These are phyloP conservation scores for Escarpia spicata DNA, from an alignment of 2,888 invertebrate species.

Conservation along the genomic window DNA sequence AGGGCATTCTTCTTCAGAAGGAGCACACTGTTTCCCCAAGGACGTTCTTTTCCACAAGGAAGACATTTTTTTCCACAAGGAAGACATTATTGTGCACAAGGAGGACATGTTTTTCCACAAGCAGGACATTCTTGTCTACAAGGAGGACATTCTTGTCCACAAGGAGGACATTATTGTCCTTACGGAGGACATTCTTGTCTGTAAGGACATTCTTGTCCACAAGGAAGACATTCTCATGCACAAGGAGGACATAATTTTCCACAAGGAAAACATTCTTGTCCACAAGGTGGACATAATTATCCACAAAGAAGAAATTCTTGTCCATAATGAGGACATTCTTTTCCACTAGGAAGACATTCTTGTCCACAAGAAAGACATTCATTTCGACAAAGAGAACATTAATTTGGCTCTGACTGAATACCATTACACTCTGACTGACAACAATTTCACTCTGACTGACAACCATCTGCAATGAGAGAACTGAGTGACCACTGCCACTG, in stretches of 20 bases:
- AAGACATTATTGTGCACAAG: too few relatives aligned
- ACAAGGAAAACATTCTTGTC: not conserved
- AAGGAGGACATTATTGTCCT: too few relatives aligned
- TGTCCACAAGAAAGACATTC: too few relatives aligned
- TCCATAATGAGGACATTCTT: too few relatives aligned
- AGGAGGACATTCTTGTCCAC: too few relatives aligned
- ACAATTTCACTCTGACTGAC: not conserved
- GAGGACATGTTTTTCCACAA: too few relatives aligned
- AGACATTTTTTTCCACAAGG: not conserved
- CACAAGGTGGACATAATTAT: not conserved
- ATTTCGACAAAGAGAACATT: too few relatives aligned
- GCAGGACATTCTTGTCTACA: too few relatives aligned
- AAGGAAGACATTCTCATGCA: not conserved
- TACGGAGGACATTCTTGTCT: not conserved
- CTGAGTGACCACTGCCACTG: not conserved
- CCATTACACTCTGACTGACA: not conserved
- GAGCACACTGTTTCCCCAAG: not conserved
- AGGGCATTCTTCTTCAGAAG: not conserved
- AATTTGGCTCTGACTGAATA: too few relatives aligned
- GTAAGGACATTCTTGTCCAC: not conserved
- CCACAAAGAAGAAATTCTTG: not conserved
- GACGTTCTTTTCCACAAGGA: not conserved
- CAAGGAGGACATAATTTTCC: not conserved
- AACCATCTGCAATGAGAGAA: not conserved
- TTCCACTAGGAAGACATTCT: too few relatives aligned